A percentile compares a stretch with the other conserved stretches of the same genome.
Evolutionary conservation across 2,797 vertebrate genomes (phyloP).

Genomic region (Echeneis naucrates): DNA sequence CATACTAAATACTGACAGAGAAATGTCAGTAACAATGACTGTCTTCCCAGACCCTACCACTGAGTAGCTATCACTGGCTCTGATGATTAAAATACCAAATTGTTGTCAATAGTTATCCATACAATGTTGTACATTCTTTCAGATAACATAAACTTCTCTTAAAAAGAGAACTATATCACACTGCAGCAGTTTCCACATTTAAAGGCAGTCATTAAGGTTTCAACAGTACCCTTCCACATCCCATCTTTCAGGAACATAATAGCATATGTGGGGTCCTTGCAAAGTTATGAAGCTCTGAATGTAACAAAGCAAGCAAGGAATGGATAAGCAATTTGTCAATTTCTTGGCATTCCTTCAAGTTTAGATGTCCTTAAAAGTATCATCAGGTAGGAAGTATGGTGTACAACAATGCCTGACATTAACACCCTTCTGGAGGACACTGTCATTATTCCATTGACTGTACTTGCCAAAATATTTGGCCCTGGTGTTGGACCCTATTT

Average conservation of each 20-base stretch:
- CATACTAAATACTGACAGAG: background rate
- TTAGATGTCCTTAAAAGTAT: background rate
- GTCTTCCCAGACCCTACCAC: too few species aligned
- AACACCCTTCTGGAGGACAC: background rate
- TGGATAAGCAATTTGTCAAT: background rate
- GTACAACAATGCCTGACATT: background rate
- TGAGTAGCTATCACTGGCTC: background rate
- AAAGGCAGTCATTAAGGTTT: background rate
- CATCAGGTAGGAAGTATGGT: background rate
- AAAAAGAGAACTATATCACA: too few species aligned
- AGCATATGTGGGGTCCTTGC: background rate
- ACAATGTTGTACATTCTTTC: background rate
- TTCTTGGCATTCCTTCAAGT: background rate
- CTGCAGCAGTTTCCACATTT: too few species aligned
- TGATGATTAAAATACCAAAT: background rate
- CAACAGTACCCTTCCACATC: background rate
- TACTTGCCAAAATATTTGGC: background rate
- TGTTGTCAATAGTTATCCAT: background rate
- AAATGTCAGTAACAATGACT: background rate
- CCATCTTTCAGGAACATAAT: background rate
- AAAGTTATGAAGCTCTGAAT: background rate
- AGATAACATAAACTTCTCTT: too few species aligned
- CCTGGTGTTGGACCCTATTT: background rate
- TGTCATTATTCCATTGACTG: conserved; percentile 1
- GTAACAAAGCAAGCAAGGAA: background rate